A percentile compares a stretch with the other conserved stretches of the same genome.
These are phyloP conservation scores for Hystrix cristata DNA, from an alignment of 2,113 vertebrate genomes.

Conservation along the genomic window DNA sequence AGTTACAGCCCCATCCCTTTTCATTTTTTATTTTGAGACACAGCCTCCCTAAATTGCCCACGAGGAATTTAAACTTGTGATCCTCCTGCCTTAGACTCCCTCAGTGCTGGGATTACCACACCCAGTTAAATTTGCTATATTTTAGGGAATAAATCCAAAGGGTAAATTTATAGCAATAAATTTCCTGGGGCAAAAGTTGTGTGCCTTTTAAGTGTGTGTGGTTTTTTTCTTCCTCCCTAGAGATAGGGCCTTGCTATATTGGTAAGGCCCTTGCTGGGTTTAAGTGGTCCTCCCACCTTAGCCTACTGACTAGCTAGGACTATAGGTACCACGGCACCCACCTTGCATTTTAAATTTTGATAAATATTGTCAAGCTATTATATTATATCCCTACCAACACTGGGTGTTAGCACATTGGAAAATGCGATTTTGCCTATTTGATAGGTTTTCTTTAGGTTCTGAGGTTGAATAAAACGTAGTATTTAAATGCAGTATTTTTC, in stretches of 20 bases:
- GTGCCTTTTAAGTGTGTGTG: background rate
- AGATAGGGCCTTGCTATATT: background rate
- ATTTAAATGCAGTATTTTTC: conserved; percentile 41
- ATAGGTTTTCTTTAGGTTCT: conserved; percentile 46
- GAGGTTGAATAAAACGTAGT: conserved; percentile 29
- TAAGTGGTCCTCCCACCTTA: background rate
- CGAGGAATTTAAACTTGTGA: background rate
- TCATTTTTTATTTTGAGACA: background rate
- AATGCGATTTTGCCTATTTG: conserved; percentile 44
- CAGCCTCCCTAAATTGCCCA: background rate
- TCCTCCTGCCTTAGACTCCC: background rate
- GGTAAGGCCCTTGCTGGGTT: background rate
- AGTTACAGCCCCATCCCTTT: background rate
- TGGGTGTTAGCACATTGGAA: conserved; percentile 32
- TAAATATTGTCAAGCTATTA: conserved; percentile 39
- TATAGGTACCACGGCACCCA: background rate
- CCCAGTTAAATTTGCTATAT: background rate
- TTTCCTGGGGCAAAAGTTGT: background rate
- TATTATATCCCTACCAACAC: background rate
- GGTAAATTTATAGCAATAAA: background rate
- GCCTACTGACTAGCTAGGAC: background rate
- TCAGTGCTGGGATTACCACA: background rate
- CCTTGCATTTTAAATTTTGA: background rate
- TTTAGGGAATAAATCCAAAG: conserved; percentile 3
- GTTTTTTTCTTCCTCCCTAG: background rate